A percentile compares a stretch with the other conserved stretches of the same genome.
Conservation (phyloP, 2,888 invertebrate genomes). For the Cosmorhoe ocellata region DNA sequence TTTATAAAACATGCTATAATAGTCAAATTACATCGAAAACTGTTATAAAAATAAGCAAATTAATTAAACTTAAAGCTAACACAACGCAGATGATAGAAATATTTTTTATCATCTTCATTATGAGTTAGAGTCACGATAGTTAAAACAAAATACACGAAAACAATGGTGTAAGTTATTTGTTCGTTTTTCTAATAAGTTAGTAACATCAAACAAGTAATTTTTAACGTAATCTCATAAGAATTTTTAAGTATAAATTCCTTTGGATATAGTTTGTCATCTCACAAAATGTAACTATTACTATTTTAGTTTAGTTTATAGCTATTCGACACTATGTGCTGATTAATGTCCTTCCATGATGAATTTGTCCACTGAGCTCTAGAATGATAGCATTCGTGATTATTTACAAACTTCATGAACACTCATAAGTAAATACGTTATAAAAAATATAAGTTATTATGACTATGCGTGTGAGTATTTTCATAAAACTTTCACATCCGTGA, state of each 20-base stretch:
- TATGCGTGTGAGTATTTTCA: not conserved
- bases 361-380: slow-evolving; percentile 28
- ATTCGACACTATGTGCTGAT: slow-evolving; percentile 26
- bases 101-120: slow-evolving; percentile 5
- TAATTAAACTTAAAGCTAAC: slow-evolving; percentile 41
- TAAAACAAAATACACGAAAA: slow-evolving; percentile 20
- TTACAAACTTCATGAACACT: slow-evolving; percentile 10
- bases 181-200: slow-evolving; percentile 19
- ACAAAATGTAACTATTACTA: slow-evolving; percentile 5
- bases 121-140: slow-evolving; percentile 6
- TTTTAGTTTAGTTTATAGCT: slow-evolving; percentile 24
- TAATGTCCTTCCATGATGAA: slow-evolving; percentile 27
- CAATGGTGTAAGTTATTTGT: slow-evolving; percentile 18
- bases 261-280: slow-evolving; percentile 13
- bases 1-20: slow-evolving; percentile 30
- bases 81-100: slow-evolving; percentile 20
- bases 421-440: no score
- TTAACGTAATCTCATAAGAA: slow-evolving; percentile 9
- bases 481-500: not conserved
- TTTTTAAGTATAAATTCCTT: slow-evolving; percentile 13
- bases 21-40: slow-evolving; percentile 35
- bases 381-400: slow-evolving; percentile 22
- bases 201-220: slow-evolving; percentile 13
- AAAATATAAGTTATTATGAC: not conserved
- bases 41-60: slow-evolving; percentile 32